These are phyloP conservation scores for Silurus aristotelis DNA, from an alignment of 2,797 vertebrate genomes.

Conservation along the genomic window DNA sequence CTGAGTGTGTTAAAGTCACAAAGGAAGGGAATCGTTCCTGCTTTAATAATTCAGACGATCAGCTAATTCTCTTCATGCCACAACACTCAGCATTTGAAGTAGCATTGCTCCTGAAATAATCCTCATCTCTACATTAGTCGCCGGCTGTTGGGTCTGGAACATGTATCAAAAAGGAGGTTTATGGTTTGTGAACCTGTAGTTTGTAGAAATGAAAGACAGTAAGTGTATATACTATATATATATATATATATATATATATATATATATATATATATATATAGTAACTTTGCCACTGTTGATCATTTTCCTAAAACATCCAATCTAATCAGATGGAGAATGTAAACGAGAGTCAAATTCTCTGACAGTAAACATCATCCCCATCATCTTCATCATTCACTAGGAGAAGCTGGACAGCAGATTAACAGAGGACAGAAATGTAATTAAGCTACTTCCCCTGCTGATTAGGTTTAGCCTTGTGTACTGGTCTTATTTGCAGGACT, in stretches of 20 bases:
- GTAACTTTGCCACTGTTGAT: too few relatives aligned
- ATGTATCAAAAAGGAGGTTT: conserved; percentile 24
- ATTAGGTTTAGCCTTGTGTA: neutral
- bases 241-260: too few relatives aligned
- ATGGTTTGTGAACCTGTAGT: neutral
- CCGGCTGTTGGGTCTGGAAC: conserved; percentile 67
- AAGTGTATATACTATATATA: too few relatives aligned
- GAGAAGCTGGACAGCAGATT: conserved; percentile 4
- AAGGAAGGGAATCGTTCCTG: conserved; percentile 61
- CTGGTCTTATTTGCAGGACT: neutral
- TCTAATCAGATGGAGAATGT: neutral
- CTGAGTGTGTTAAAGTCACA: conserved; percentile 52
- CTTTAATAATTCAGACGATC: conserved; percentile 68
- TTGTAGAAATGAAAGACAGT: neutral
- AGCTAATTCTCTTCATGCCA: conserved; percentile 18
- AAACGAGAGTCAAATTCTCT: neutral
- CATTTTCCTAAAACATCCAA: neutral
- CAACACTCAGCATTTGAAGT: conserved; percentile 62
- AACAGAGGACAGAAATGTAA: neutral
- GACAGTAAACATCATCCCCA: neutral
- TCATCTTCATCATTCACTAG: neutral
- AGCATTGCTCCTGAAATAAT: conserved; percentile 55
- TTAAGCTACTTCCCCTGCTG: neutral
- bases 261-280: too few relatives aligned
- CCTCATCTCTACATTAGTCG: conserved; percentile 56